Base-by-base conservation (phyloP, 2,888 invertebrate species). In the Prostheceraeus crozeri region DNA sequence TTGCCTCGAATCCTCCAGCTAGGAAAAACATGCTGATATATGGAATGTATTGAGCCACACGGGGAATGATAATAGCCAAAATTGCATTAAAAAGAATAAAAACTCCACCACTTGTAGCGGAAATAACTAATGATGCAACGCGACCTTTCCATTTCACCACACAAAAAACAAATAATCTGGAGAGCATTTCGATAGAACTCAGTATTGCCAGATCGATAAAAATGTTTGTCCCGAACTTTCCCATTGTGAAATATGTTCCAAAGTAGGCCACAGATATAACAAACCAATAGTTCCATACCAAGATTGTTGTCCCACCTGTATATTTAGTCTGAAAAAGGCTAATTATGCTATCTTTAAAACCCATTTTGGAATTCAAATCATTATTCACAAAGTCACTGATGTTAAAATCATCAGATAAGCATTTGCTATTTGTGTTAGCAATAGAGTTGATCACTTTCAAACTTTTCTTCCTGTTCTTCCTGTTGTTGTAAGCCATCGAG, bases 11-110 rank as follows among this genome's bases (percentile, higher is more conserved):
- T 33, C 35, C 28, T n/a, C 31, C 45, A n/a, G 35, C 23, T 14
- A 55, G 25, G 19, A 35, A 55, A 36, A 55, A 55, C 52, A 40
- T 28, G 2, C 55, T 36, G n/a, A 16, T 19, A n/a, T n/a, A n/a
- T n/a, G n/a, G n/a, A n/a, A n/a, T n/a, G n/a, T n/a, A n/a, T n/a
- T n/a, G n/a, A n/a, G n/a, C n/a, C n/a, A n/a, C n/a, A n/a, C n/a
- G n/a, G n/a, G n/a, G n/a, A n/a, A n/a, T n/a, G n/a, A n/a, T n/a
- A n/a, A n/a, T n/a, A n/a, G n/a, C n/a, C n/a, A n/a, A n/a, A n/a
- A 33, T 36, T 14, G 55, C 55, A 4, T 25, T 30, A 3, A 21
- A 16, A 2, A 46, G 16, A 23, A 10, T 25, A 52, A n/a, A 53
- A 14, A 52, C 11, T 16, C 55, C 48, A 52, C 36, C 55, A 10